Conservation (phyloP, 2,888 invertebrate genomes). For the Capitulum mitella region DNA sequence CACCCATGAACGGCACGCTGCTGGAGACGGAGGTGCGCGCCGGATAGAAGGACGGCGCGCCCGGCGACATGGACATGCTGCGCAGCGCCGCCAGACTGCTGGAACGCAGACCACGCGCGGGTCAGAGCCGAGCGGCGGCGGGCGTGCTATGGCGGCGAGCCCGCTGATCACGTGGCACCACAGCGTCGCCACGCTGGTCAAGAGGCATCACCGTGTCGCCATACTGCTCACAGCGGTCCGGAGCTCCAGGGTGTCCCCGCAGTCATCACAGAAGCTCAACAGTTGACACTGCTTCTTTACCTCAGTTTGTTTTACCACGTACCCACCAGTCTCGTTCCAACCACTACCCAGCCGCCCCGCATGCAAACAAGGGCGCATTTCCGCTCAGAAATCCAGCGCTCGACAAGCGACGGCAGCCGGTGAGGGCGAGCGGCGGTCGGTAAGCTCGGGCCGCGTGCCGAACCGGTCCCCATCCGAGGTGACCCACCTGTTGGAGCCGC, state of each 20-base stretch:
- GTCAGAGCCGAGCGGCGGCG: no score
- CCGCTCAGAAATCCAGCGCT: neutral
- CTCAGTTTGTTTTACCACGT: no score
- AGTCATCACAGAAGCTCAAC: neutral
- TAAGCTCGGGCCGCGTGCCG: neutral
- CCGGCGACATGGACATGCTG: conserved; percentile 3
- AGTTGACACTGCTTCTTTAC: no score
- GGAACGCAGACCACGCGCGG: neutral
- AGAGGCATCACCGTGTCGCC: neutral
- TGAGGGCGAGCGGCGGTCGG: neutral
- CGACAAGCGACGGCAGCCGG: neutral
- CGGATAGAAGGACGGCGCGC: neutral
- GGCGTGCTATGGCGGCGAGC: no score
- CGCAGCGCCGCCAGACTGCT: conserved; percentile 4
- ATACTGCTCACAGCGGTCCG: neutral
- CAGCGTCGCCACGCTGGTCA: neutral
- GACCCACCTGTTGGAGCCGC: neutral
- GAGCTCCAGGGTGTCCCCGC: neutral
- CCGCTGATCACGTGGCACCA: neutral
- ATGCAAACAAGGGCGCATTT: no score
- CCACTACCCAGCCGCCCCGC: no score
- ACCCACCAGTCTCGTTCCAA: no score
- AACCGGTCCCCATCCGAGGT: no score
- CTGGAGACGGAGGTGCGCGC: neutral
- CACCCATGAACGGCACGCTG: neutral